A percentile compares a stretch with the other conserved stretches of the same genome.
These are phyloP conservation scores for Picathartes gymnocephalus DNA, from an alignment of 2,113 vertebrate genomes.

Conservation along the genomic window DNA sequence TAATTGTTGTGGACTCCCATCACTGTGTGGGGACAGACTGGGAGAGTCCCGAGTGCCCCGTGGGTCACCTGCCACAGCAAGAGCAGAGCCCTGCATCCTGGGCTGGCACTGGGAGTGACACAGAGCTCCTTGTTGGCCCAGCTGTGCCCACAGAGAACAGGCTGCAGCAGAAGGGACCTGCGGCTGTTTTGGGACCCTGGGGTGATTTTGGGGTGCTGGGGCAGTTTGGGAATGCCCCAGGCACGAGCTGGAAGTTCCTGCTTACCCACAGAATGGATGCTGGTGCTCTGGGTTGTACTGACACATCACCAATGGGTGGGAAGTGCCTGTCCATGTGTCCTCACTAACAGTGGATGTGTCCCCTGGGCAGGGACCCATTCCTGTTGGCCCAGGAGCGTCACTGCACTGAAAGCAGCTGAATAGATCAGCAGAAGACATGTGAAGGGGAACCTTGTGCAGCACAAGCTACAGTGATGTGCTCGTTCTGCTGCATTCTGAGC, in stretches of 20 bases:
- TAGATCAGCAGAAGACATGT: accelerated
- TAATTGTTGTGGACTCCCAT: background rate
- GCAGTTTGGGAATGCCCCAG: background rate
- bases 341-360: accelerated
- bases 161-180: background rate
- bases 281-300: accelerated
- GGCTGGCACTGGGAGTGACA: background rate
- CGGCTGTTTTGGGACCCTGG: accelerated
- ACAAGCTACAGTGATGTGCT: background rate
- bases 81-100: background rate
- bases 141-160: background rate
- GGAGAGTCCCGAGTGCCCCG: accelerated
- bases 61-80: background rate
- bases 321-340: background rate
- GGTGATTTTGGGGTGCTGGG: background rate
- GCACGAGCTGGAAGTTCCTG: background rate
- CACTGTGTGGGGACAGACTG: background rate
- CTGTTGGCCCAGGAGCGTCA: background rate
- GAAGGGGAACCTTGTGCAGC: background rate
- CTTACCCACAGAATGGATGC: background rate
- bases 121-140: background rate
- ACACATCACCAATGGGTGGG: accelerated
- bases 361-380: accelerated
- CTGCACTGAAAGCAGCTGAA: background rate
- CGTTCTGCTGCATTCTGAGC: accelerated